Evolutionary conservation across 2,113 vertebrate species (phyloP).

Genomic region (Isichthys henryi): DNA sequence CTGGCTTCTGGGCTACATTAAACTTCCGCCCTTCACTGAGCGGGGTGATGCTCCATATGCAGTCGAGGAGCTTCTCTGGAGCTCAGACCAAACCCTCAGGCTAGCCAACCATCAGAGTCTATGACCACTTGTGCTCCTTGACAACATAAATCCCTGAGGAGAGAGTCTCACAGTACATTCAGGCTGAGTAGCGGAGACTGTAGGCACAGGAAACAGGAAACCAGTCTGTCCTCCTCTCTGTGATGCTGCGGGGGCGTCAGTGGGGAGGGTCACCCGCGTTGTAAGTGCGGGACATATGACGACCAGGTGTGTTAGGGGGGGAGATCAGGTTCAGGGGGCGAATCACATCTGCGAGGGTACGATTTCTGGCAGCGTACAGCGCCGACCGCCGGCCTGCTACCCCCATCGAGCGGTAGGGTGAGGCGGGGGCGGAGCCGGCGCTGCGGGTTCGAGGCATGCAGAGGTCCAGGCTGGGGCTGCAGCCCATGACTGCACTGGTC

Average conservation of each 20-base stretch:
- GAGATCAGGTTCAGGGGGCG: conserved; percentile 38
- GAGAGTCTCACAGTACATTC: conserved; percentile 50
- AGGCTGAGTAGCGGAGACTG: conserved; percentile 33
- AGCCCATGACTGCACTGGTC: conserved; percentile 35
- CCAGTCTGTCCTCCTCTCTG: conserved; percentile 57
- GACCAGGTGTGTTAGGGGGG: conserved; percentile 46
- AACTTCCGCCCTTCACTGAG: neutral
- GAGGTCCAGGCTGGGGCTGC: conserved; percentile 36
- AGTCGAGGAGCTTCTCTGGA: neutral
- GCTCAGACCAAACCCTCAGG: neutral
- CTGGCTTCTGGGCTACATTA: neutral
- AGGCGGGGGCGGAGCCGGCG: conserved; percentile 47
- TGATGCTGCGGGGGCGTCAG: conserved; percentile 22
- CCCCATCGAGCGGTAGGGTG: conserved; percentile 47
- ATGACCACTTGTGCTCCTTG: conserved; percentile 52
- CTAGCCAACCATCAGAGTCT: conserved; percentile 36
- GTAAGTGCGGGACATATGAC: conserved; percentile 53
- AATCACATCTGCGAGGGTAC: conserved; percentile 42
- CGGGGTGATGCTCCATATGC: neutral
- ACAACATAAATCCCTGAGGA: conserved; percentile 61
- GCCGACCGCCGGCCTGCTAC: conserved; percentile 46
- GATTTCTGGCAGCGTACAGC: conserved; percentile 51
- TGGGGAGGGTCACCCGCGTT: conserved; percentile 42
- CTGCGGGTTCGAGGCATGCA: conserved; percentile 23
- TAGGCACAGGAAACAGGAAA: conserved; percentile 55